Conservation (phyloP, 2,113 vertebrate species). For the Tenrec ecaudatus region DNA sequence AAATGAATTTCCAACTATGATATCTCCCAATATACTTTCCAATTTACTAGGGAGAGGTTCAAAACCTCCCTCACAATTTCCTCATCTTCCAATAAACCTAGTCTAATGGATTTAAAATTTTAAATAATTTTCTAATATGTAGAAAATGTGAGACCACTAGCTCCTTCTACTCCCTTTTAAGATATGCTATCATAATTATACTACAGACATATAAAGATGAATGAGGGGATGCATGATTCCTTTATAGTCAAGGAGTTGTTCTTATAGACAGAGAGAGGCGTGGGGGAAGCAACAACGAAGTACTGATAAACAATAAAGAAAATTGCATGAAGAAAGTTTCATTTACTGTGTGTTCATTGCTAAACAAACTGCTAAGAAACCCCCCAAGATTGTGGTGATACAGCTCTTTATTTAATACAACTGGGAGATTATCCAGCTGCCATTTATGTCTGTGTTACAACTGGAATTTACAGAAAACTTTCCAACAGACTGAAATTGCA, state of each 20-base stretch:
- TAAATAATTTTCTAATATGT: not conserved
- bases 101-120: not conserved
- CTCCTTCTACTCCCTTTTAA: not conserved
- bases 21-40: not conserved
- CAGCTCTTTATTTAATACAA: not conserved
- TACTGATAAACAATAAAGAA: not conserved
- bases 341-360: not conserved
- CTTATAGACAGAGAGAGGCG: not conserved
- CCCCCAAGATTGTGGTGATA: not conserved
- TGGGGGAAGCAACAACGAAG: too few species aligned
- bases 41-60: not conserved
- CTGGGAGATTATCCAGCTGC: not conserved
- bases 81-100: not conserved
- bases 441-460: not conserved
- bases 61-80: not conserved
- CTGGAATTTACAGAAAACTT: constrained; percentile 20
- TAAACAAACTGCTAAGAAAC: constrained; percentile 18
- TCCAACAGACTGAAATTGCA: constrained; percentile 27
- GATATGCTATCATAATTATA: not conserved
- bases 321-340: not conserved
- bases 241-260: not conserved
- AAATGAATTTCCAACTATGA: not conserved
- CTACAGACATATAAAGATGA: not conserved
- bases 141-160: not conserved
- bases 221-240: not conserved